Base-by-base conservation (phyloP, 1,140 invertebrate species). In the Platorchestia sp. region DNA sequence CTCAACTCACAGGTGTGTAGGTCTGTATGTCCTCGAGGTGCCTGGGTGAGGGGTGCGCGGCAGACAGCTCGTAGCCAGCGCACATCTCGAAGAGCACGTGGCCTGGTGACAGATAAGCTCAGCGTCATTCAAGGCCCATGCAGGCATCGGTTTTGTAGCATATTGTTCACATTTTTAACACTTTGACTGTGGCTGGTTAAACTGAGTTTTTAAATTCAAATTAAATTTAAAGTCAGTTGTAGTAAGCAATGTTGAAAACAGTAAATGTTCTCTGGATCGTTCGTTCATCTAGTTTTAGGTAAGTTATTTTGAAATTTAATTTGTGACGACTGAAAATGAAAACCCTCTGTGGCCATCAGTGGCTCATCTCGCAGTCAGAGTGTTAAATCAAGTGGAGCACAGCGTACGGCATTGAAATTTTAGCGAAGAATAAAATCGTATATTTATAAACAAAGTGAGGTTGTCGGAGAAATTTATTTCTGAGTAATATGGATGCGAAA, bases 81-180 rank as follows among this genome's bases (percentile, higher is more conserved):
- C 98, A 98, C 99, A 99, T 99, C 97, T 99, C 98, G 97, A 98
- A 99, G 51, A 99, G 97, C 96, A 99, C 98, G 97, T 99, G 98
- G 96, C 98, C 98, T 98, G 96, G 51, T 22, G 59, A 27, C 10
- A 75, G 59, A 10, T 75, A 96, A 97, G 96, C 86, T 95, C 95
- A 42, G 96, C 59, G 27, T 22, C 59, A 36, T 27, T 27, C 59
- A 75, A 75, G 27, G 1, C n/a, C n/a, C n/a, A n/a, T n/a, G n/a
- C n/a, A n/a, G n/a, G n/a, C n/a, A n/a, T n/a, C n/a, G n/a, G n/a
- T n/a, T n/a, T n/a, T n/a, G n/a, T n/a, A n/a, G n/a, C n/a, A n/a
- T n/a, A n/a, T n/a, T n/a, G n/a, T n/a, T n/a, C n/a, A n/a, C n/a
- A n/a, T n/a, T n/a, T n/a, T n/a, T n/a, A n/a, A n/a, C n/a, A n/a